A percentile compares a stretch with the other conserved stretches of the same genome.
Conservation (phyloP, 2,797 vertebrate genomes). For the Hipposideros larvatus region DNA sequence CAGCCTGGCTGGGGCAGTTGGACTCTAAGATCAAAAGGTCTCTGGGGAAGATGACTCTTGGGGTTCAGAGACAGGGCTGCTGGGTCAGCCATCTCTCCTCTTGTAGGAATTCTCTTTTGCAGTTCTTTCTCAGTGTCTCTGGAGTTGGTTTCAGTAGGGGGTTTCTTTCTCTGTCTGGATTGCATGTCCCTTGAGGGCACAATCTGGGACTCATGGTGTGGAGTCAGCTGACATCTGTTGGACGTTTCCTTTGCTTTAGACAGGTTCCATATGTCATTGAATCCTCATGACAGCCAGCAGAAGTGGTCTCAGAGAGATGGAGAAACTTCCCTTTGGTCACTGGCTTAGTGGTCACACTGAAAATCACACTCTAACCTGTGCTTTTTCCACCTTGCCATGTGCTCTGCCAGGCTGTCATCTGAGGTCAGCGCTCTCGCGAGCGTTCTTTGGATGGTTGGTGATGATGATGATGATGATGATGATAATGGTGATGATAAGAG, state of each 20-base stretch:
- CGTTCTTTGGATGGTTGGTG: not conserved
- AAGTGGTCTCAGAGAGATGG: not conserved
- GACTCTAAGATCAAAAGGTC: not conserved
- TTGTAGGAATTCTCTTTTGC: not conserved
- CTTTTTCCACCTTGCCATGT: too few species aligned
- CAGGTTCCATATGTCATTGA: not conserved
- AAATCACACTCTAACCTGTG: not conserved
- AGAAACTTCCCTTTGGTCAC: not conserved
- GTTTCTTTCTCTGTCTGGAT: not conserved
- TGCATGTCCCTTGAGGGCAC: too few species aligned
- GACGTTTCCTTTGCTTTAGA: not conserved
- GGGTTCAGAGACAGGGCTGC: too few species aligned
- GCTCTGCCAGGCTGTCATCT: not conserved
- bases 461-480: too few species aligned
- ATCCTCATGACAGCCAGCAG: not conserved
- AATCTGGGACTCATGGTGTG: not conserved
- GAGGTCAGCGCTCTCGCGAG: not conserved
- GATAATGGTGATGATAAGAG: not conserved
- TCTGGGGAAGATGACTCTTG: not conserved
- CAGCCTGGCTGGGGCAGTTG: not conserved
- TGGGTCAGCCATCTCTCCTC: not conserved
- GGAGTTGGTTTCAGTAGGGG: not conserved
- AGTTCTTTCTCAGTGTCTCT: too few species aligned
- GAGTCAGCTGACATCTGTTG: not conserved
- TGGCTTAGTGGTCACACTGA: not conserved